A percentile compares a stretch with the other conserved stretches of the same genome.
These are phyloP conservation scores for Teinopalpus imperialis DNA, from an alignment of 2,888 invertebrate species.

Conservation along the genomic window DNA sequence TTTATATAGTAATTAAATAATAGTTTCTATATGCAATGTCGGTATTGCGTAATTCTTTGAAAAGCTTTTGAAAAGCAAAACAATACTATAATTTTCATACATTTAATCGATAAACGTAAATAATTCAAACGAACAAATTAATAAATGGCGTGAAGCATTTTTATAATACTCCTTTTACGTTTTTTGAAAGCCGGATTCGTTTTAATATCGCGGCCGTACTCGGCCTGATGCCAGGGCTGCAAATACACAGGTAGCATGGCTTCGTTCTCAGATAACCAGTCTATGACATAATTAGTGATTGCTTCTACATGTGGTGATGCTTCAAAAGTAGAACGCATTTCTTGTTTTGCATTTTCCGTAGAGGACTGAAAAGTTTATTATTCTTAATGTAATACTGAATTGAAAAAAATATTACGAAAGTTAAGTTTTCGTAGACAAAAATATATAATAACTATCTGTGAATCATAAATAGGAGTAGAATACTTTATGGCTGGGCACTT, in stretches of 20 bases:
- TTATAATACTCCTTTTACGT: slow-evolving; percentile 31
- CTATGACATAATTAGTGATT: slow-evolving; percentile 60
- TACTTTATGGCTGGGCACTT: too few relatives aligned
- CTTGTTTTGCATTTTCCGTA: slow-evolving; percentile 32
- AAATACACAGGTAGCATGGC: slow-evolving; percentile 60
- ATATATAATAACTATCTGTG: too few relatives aligned
- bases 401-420: too few relatives aligned
- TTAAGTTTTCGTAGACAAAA: too few relatives aligned
- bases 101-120: too few relatives aligned
- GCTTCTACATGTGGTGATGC: slow-evolving; percentile 57
- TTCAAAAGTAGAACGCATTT: slow-evolving; percentile 52
- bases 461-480: too few relatives aligned
- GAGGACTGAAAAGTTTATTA: slow-evolving; percentile 35
- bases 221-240: slow-evolving; percentile 43
- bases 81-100: too few relatives aligned
- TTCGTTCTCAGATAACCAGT: slow-evolving; percentile 63
- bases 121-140: slow-evolving; percentile 15
- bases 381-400: slow-evolving; percentile 26
- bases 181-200: slow-evolving; percentile 44
- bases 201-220: slow-evolving; percentile 39
- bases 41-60: too few relatives aligned
- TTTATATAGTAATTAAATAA: too few relatives aligned
- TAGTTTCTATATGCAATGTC: too few relatives aligned
- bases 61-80: too few relatives aligned
- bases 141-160: slow-evolving; percentile 41